phyloP scores from a whole-genome alignment of 37 sponge, comb jelly and placozoan genomes.

The Crambe crambe region DNA sequence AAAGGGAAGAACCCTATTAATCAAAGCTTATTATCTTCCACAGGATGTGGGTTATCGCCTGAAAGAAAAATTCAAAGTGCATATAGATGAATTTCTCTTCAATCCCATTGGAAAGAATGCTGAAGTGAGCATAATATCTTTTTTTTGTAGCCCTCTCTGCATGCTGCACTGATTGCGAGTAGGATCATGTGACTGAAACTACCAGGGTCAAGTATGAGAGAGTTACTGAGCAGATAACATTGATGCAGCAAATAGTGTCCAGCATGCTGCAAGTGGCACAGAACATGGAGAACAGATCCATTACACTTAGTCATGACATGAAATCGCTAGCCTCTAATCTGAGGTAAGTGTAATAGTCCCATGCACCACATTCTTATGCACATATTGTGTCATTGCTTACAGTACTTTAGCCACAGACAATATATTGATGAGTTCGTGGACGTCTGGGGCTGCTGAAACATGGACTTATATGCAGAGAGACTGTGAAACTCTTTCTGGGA shows the following conservation, averaged over 20 bases:
- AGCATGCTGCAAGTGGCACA: conserved; percentile 48
- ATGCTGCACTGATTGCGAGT: neutral
- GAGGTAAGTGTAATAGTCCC: neutral
- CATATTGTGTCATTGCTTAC: neutral
- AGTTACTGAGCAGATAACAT: conserved; percentile 50
- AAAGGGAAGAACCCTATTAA: neutral
- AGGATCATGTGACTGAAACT: conserved; percentile 63
- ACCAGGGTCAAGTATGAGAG: conserved; percentile 42
- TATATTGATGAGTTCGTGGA: conserved; percentile 45
- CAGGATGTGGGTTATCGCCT: conserved; percentile 60
- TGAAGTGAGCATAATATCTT: conserved; percentile 21
- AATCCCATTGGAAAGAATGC: conserved; percentile 39
- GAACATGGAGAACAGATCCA: conserved; percentile 55
- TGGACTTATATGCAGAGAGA: conserved; percentile 60
- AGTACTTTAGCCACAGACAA: conserved; percentile 46
- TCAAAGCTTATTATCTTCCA: neutral
- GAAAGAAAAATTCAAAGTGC: conserved; percentile 77
- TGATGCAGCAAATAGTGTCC: conserved; percentile 44
- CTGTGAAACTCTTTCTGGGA: conserved; percentile 1
- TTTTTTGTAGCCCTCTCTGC: neutral
- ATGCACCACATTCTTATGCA: neutral
- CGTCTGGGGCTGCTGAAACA: conserved; percentile 46
- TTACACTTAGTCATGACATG: conserved; percentile 29
- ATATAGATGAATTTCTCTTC: conserved; percentile 70
- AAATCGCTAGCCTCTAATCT: conserved; percentile 21